A percentile compares a stretch with the other conserved stretches of the same genome.
Evolutionary conservation across 2,113 vertebrate species (phyloP).

Genomic region (Rhea pennata): DNA sequence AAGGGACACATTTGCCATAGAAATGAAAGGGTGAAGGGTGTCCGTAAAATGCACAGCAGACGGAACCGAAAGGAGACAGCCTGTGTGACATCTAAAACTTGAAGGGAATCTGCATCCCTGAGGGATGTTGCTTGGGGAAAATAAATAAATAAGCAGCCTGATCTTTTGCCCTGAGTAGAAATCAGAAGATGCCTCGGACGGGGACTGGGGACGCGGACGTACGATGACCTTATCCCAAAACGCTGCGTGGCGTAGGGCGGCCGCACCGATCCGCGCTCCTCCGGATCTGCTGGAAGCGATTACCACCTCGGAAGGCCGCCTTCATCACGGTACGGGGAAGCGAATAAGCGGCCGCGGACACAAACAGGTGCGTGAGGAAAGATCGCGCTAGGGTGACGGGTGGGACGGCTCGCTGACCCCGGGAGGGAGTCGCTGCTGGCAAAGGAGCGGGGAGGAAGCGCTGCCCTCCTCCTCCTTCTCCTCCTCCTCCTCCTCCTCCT

Average conservation of each 20-base stretch:
- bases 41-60: not conserved
- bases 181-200: not conserved
- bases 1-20: not conserved
- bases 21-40: not conserved
- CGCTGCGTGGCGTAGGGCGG: not conserved
- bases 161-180: not conserved
- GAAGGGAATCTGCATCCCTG: not conserved
- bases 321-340: not conserved
- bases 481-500: too few relatives aligned
- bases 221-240: not conserved
- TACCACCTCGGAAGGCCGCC: not conserved
- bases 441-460: too few relatives aligned
- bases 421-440: too few relatives aligned
- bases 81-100: not conserved
- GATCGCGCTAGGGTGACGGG: not conserved
- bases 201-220: fast-evolving
- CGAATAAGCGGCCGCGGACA: not conserved
- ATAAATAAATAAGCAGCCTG: not conserved
- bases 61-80: not conserved
- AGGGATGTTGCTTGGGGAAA: not conserved
- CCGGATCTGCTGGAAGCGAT: not conserved
- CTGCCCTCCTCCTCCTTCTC: too few relatives aligned
- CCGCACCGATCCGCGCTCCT: not conserved
- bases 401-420: not conserved
- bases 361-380: fast-evolving